Percentiles rank a stretch among this genome's conserved stretches.
These are phyloP conservation scores for Channa striata DNA, from an alignment of 2,797 vertebrate genomes.

Conservation along the genomic window DNA sequence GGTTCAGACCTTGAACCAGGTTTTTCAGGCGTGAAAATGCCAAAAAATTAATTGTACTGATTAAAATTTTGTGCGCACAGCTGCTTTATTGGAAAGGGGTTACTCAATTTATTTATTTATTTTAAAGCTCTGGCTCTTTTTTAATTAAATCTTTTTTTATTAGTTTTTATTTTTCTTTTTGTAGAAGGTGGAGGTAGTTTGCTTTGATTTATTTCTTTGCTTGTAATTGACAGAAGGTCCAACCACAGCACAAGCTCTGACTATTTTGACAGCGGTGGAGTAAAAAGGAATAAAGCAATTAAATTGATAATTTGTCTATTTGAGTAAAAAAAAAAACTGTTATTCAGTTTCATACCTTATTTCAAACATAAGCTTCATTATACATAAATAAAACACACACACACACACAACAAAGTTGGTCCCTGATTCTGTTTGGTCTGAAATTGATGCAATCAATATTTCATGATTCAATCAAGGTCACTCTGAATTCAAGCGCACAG, in stretches of 20 bases:
- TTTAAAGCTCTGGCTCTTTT: no score
- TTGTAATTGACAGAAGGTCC: background rate
- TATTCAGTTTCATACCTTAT: constrained; percentile 39
- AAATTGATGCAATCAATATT: constrained; percentile 55
- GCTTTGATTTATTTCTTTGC: constrained; percentile 5
- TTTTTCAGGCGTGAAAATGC: no score
- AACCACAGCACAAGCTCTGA: background rate
- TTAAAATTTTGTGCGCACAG: no score
- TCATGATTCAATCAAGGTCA: constrained; percentile 62
- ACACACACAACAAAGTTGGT: background rate
- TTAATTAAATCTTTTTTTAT: no score
- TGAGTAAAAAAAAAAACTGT: constrained; percentile 6
- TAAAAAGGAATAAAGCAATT: no score
- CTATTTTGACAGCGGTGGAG: constrained; percentile 2
- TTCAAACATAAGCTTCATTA: constrained; percentile 38
- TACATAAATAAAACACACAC: constrained; percentile 17
- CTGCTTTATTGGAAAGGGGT: no score
- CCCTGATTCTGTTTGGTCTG: constrained; percentile 24
- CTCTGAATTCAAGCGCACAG: constrained; percentile 35
- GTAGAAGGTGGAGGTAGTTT: background rate
- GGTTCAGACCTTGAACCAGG: no score
- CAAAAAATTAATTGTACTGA: no score
- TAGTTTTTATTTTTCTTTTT: background rate
- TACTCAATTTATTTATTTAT: no score
- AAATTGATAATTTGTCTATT: no score